Evolutionary conservation across 2,888 invertebrate genomes (phyloP).

Genomic region (Lagria hirta): DNA sequence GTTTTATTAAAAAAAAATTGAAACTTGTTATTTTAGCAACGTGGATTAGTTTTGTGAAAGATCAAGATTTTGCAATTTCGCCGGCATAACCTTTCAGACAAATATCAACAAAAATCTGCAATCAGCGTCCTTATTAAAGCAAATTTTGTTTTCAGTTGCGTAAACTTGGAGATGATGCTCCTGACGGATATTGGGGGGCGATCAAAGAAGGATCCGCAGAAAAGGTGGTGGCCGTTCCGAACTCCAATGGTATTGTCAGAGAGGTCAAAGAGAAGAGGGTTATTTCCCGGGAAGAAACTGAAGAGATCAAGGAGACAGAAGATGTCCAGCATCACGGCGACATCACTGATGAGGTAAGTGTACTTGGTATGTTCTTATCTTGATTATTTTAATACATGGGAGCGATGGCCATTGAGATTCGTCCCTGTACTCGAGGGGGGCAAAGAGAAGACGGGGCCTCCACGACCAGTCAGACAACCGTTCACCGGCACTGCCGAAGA

Average conservation of each 20-base stretch:
- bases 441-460: conserved; percentile 25
- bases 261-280: conserved; percentile 80
- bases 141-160: too few relatives aligned
- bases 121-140: too few relatives aligned
- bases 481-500: conserved; percentile 32
- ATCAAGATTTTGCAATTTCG: too few relatives aligned
- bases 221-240: conserved; percentile 65
- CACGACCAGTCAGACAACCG: conserved; percentile 34
- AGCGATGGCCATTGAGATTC: conserved; percentile 24
- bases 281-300: conserved; percentile 79
- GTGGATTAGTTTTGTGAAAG: too few relatives aligned
- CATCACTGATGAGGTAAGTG: conserved; percentile 80
- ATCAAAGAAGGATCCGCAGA: too few relatives aligned
- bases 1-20: too few relatives aligned
- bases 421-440: conserved; percentile 25
- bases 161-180: conserved; percentile 50
- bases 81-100: too few relatives aligned
- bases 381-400: conserved; percentile 7
- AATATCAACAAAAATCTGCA: too few relatives aligned
- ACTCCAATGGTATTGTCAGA: conserved; percentile 74
- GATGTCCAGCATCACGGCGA: conserved; percentile 81
- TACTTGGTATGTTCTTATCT: too few relatives aligned
- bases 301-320: conserved; percentile 80
- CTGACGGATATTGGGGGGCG: too few relatives aligned
- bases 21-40: too few relatives aligned